Conservation (phyloP, 2,888 invertebrate species). For the Caenorhabditis sulstoni region DNA sequence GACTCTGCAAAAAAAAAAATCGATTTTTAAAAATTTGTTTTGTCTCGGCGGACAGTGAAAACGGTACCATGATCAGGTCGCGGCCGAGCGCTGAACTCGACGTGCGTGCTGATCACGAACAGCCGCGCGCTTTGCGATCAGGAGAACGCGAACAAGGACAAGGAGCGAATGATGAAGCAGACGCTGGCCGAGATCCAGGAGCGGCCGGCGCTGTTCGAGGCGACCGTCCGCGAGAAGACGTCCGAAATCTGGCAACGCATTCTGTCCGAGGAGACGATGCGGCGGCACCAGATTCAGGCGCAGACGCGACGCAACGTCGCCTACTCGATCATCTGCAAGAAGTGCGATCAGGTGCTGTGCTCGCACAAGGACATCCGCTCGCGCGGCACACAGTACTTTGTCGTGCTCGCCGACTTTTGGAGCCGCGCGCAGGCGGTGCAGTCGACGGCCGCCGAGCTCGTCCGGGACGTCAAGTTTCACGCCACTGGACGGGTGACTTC, state of each 20-base stretch:
- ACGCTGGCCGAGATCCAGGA: conserved; percentile 22
- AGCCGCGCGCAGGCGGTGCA: conserved; percentile 11
- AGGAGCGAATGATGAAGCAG: conserved; percentile 47
- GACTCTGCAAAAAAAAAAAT: too few species aligned
- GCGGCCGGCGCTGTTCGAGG: conserved; percentile 4
- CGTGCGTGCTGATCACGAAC: conserved; percentile 63
- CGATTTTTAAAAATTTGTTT: too few species aligned
- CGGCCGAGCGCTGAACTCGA: conserved; percentile 56
- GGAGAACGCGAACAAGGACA: conserved; percentile 58
- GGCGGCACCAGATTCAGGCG: conserved; percentile 8
- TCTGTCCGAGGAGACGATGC: conserved; percentile 18
- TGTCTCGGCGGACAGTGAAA: too few species aligned
- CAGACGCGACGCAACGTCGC: conserved; percentile 8
- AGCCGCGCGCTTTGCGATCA: conserved; percentile 31
- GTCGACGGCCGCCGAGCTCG: neutral
- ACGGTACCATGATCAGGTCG: conserved; percentile 49
- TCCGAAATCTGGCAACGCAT: conserved; percentile 30
- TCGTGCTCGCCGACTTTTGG: conserved; percentile 57
- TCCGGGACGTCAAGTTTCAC: neutral
- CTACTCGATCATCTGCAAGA: conserved; percentile 55
- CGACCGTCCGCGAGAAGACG: neutral
- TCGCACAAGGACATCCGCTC: conserved; percentile 33
- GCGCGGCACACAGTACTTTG: conserved; percentile 48
- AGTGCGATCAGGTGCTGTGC: conserved; percentile 49
- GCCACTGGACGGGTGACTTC: conserved; percentile 40